phyloP scores from a whole-genome alignment of 92 coral and sea anemone species.

The Palythoa caribaeorum region DNA sequence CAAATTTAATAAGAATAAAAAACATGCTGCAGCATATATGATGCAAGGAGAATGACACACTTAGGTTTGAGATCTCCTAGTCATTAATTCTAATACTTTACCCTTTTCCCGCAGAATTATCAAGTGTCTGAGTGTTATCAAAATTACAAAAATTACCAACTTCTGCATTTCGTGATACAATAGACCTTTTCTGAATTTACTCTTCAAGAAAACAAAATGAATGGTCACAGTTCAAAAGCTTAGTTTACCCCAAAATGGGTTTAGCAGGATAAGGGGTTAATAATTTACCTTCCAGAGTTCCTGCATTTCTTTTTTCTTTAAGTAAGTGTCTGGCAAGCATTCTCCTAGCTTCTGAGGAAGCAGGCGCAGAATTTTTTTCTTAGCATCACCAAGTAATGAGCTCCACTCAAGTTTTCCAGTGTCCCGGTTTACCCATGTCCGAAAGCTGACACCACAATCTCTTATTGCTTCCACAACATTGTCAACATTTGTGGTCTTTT shows the following conservation, averaged over 20 bases:
- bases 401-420: slow-evolving; percentile 32
- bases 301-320: not conserved
- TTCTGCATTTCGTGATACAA: too few species aligned
- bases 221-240: slow-evolving; percentile 1
- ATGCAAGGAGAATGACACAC: not conserved
- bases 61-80: too few species aligned
- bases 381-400: slow-evolving; percentile 24
- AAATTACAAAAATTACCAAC: too few species aligned
- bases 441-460: slow-evolving; percentile 26
- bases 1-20: not conserved
- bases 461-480: slow-evolving; percentile 10
- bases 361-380: slow-evolving; percentile 10
- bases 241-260: not conserved
- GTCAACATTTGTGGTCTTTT: not conserved
- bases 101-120: too few species aligned
- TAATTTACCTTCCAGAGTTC: slow-evolving; percentile 22
- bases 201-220: not conserved
- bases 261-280: not conserved
- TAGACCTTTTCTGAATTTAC: too few species aligned
- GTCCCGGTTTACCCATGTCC: slow-evolving; percentile 4
- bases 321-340: slow-evolving; percentile 13
- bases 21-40: not conserved
- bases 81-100: too few species aligned
- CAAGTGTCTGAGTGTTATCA: too few species aligned
- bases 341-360: slow-evolving; percentile 20